These are phyloP conservation scores for Sicus ferrugineus DNA, from an alignment of 2,888 invertebrate genomes.

Conservation along the genomic window DNA sequence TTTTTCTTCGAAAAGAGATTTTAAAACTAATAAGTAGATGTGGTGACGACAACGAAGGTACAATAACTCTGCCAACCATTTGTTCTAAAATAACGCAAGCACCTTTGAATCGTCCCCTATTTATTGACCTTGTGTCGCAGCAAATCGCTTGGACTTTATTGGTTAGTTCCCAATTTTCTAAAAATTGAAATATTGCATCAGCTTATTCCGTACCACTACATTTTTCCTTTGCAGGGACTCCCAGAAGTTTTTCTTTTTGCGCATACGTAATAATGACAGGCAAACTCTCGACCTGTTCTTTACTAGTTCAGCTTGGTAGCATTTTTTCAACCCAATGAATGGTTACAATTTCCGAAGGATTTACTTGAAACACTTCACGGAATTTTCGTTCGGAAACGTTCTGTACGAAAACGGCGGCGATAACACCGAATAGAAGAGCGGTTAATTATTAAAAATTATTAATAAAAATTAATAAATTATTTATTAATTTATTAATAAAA, in stretches of 20 bases:
- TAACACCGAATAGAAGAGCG: not conserved
- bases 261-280: not conserved
- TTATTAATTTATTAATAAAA: too few relatives aligned
- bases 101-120: not conserved
- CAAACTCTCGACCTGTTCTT: not conserved
- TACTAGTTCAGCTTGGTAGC: not conserved
- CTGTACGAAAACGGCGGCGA: not conserved
- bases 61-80: conserved; percentile 65
- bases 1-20: not conserved
- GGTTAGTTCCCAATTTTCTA: not conserved
- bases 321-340: not conserved
- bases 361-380: not conserved
- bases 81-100: not conserved
- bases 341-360: not conserved
- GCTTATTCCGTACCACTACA: not conserved
- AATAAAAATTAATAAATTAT: too few relatives aligned
- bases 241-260: not conserved
- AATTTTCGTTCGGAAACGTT: too few relatives aligned
- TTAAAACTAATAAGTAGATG: not conserved
- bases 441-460: not conserved
- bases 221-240: not conserved
- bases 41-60: not conserved
- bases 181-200: not conserved
- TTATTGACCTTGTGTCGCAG: not conserved
- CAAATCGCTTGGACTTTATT: not conserved